Percentiles rank a stretch among this genome's conserved stretches.
These are phyloP conservation scores for Lasioglossum pauxillum DNA, from an alignment of 2,888 invertebrate genomes.

Conservation along the genomic window DNA sequence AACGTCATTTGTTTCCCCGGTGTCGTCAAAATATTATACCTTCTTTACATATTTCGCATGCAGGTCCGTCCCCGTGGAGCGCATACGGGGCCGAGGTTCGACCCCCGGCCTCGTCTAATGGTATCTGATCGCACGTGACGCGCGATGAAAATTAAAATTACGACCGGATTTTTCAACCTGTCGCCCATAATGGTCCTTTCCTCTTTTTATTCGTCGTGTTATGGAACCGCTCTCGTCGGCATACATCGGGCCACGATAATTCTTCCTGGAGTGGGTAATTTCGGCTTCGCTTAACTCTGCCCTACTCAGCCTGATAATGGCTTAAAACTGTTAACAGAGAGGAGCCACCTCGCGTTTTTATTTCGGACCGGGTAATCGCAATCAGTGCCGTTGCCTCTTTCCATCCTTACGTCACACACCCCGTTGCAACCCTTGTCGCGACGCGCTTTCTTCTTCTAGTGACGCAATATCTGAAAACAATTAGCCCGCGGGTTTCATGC, in stretches of 20 bases:
- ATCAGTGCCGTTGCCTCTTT: not conserved
- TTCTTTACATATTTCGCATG: slow-evolving; percentile 35
- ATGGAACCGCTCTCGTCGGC: not conserved
- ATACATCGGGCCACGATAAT: slow-evolving; percentile 9
- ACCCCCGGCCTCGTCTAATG: slow-evolving; percentile 13
- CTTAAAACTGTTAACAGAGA: not conserved
- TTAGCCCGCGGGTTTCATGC: not conserved
- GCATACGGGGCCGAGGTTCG: not conserved
- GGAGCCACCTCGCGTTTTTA: not conserved
- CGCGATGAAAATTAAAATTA: slow-evolving; percentile 38
- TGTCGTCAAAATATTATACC: slow-evolving; percentile 47
- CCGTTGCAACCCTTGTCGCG: not conserved
- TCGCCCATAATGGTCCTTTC: slow-evolving; percentile 15
- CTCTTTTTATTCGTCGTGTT: slow-evolving; percentile 14
- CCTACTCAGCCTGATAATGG: slow-evolving; percentile 11
- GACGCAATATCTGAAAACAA: not conserved
- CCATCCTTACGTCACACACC: not conserved
- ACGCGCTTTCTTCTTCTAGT: not conserved
- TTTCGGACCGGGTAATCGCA: not conserved
- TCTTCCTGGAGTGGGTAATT: slow-evolving; percentile 10
- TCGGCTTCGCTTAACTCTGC: not conserved
- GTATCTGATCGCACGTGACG: slow-evolving; percentile 42
- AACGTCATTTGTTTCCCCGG: slow-evolving; percentile 41
- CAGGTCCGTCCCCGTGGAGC: slow-evolving; percentile 5
- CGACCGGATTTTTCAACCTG: slow-evolving; percentile 38